phyloP scores from a whole-genome alignment of 2,797 vertebrate species.

The Menidia menidia region DNA sequence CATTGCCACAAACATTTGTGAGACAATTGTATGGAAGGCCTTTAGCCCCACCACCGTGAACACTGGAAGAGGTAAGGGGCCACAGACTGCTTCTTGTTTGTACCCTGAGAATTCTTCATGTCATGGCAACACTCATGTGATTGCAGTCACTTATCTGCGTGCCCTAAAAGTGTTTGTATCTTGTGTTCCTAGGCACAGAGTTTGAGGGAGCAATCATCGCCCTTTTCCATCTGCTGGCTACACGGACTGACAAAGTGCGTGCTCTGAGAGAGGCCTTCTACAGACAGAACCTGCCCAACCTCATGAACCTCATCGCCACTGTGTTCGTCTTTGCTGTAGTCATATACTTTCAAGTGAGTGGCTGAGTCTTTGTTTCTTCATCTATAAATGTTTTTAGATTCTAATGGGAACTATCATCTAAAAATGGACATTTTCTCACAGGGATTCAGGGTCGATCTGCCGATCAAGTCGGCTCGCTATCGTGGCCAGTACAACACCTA shows the following conservation, averaged over 20 bases:
- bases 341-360: conserved; percentile 97
- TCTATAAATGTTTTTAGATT: background rate
- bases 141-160: background rate
- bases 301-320: conserved; percentile 98
- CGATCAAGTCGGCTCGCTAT: conserved; percentile 98
- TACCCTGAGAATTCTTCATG: background rate
- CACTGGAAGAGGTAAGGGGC: conserved; percentile 91
- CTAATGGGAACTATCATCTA: no score
- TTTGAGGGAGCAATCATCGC: conserved; percentile 98
- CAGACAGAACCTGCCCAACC: conserved; percentile 98
- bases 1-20: conserved; percentile 99
- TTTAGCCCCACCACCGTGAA: conserved; percentile 99
- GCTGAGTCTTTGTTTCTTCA: background rate
- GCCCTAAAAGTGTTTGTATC: background rate
- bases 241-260: conserved; percentile 96
- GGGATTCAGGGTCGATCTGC: conserved; percentile 98
- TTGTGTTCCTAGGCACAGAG: conserved; percentile 87
- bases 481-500: conserved; percentile 99
- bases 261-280: conserved; percentile 98
- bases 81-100: background rate
- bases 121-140: background rate
- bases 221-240: conserved; percentile 96
- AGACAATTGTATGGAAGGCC: conserved; percentile 99
- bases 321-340: conserved; percentile 98
- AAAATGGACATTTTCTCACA: conserved; percentile 56